These are phyloP conservation scores for Pollicipes pollicipes DNA, from an alignment of 1,140 invertebrate species.

Conservation along the genomic window DNA sequence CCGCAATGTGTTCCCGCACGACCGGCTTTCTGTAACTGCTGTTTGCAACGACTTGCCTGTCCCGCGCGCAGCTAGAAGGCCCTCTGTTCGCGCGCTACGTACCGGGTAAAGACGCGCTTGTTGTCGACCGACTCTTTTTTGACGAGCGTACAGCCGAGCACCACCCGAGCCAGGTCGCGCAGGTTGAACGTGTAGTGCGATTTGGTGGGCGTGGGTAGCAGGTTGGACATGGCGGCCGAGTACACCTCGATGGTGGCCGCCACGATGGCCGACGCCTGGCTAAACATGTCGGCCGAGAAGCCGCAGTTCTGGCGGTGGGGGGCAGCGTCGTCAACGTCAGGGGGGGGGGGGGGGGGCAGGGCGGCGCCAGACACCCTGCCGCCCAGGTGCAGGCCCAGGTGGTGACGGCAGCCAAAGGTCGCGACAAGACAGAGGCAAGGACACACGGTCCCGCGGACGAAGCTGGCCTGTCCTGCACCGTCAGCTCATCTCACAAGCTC, in stretches of 20 bases:
- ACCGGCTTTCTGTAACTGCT: too few species aligned
- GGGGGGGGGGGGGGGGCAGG: too few species aligned
- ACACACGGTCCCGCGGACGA: too few species aligned
- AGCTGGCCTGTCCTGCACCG: too few species aligned
- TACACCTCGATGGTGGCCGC: constrained; percentile 69
- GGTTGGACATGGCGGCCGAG: constrained; percentile 55
- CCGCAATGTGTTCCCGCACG: too few species aligned
- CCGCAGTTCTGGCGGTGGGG: not conserved
- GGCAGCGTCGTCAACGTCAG: not conserved
- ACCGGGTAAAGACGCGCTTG: constrained; percentile 41
- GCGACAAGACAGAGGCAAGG: too few species aligned
- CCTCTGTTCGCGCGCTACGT: too few species aligned
- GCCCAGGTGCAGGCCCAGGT: not conserved
- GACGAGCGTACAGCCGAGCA: constrained; percentile 44
- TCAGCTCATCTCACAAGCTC: too few species aligned
- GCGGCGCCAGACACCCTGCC: too few species aligned
- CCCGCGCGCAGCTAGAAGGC: too few species aligned
- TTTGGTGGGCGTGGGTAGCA: constrained; percentile 71
- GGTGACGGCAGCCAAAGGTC: not conserved
- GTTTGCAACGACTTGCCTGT: too few species aligned
- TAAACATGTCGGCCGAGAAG: constrained; percentile 28
- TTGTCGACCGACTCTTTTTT: not conserved
- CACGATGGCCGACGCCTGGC: constrained; percentile 76
- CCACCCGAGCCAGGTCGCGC: constrained; percentile 81
- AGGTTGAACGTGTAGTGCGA: constrained; percentile 91